These are phyloP conservation scores for Folsomia manolachei DNA, from an alignment of 2,888 invertebrate genomes.

Conservation along the genomic window DNA sequence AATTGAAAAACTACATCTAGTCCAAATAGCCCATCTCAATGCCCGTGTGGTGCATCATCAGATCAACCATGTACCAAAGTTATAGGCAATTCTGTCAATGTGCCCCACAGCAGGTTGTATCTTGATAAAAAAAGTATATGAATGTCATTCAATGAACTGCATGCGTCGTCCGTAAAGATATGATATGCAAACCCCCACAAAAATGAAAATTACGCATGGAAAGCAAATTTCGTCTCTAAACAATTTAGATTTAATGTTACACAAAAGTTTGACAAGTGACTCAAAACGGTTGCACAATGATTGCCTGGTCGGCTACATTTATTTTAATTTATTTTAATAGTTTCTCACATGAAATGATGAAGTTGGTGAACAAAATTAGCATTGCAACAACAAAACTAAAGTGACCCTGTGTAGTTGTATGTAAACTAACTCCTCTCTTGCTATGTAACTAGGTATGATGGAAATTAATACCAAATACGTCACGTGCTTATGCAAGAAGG, in stretches of 20 bases:
- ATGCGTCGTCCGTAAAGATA: too few species aligned
- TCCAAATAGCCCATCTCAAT: background rate
- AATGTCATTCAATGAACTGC: too few species aligned
- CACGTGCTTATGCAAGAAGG: background rate
- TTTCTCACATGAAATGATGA: background rate
- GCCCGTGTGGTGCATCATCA: background rate
- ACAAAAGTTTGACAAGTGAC: background rate
- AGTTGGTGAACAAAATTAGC: background rate
- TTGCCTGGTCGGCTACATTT: slow-evolving; percentile 1
- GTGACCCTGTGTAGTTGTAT: background rate
- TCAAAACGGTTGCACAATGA: background rate
- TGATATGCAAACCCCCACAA: too few species aligned
- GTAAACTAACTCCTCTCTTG: background rate
- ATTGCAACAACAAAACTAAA: background rate
- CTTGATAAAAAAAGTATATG: too few species aligned
- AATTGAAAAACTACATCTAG: background rate
- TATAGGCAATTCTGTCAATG: background rate
- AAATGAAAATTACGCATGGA: too few species aligned
- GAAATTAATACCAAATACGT: background rate
- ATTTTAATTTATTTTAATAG: background rate
- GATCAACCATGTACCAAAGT: background rate
- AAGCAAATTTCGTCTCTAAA: background rate
- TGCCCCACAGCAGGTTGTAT: background rate
- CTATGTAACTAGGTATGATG: background rate
- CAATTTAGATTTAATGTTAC: background rate